Base-by-base conservation (phyloP, 2,888 invertebrate genomes). In the Buathra laborator region DNA sequence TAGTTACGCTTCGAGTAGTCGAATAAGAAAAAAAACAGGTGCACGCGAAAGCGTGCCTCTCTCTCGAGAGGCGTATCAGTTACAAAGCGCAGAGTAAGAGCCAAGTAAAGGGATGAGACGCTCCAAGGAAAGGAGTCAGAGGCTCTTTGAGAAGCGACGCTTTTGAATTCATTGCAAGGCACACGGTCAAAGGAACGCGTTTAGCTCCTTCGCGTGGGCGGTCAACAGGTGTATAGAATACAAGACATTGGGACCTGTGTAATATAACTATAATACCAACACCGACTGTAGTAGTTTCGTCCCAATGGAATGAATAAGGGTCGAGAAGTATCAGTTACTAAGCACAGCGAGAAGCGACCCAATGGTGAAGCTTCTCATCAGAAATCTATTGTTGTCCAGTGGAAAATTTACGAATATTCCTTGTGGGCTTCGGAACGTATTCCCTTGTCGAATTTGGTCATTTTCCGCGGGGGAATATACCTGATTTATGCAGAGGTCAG, bases 361-460 rank as follows among this genome's bases (percentile, higher is more conserved):
- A 29, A n/a, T 24, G 64, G 37, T 19, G 51, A 77, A 66, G 72
- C 9, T 44, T 56, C 71, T 68, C 86, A 88, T 90, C 86, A 85
- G 86, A 67, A 9, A 44, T 37, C 78, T 64, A 91, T 91, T 91
- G 87, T 90, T 85, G 79, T 43, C 2, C 16, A 14, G 46, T 62
- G 71, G 88, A 88, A 87, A 89, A 90, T 90, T 91, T 91, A 88
- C 88, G 87, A 88, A 90, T 86, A 19, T 19, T 77, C 79, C 83
- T 66, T 66, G 71, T 67, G 71, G 14, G 29, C 10, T 64, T n/a
- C 3, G 24, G 37, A 32, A 37, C 43, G 19, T 53, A 48, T 79
- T 56, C 53, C 81, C 37, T 44, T 62, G 56, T 5, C 19, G 32
- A n/a, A 46, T 19, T 70, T 43, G 84, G 67, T 80, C 78, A 77